Evolutionary conservation across 2,797 vertebrate genomes (phyloP), one percentile per base, ranked within the genome.

Genomic region (Protosalanx chinensis): DNA sequence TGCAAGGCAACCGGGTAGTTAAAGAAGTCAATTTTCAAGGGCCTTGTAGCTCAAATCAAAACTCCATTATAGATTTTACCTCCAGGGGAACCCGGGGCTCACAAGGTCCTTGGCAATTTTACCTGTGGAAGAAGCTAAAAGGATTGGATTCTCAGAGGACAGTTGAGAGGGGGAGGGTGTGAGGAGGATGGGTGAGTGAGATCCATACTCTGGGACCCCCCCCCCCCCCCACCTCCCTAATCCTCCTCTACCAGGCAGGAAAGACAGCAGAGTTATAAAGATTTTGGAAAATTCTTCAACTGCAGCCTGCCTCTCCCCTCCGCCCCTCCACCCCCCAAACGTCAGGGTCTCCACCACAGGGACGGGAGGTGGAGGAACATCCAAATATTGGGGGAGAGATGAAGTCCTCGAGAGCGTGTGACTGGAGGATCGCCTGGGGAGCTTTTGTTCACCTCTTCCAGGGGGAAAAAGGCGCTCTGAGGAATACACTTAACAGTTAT

Each of bases 401-500:
- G 77, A 83, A 58, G 20, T 64, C 74, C 68, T 76, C 72, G 8
- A 32, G 76, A 83, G 80, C 63, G 88, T 1, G 72, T 88, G 90
- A 53, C 81, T 84, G 72, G 86, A 90, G 67, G 83, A 91, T 88
- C 90, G 91, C 90, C 82, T 91, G 89, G 91, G 92, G 82, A 85
- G 78, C 70, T 46, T 68, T 57, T 74, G 63, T 81, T 76, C 70
- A 83, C 86, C 87, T 86, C 79, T 82, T 82, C 87, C 89, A 81
- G 72, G 81, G 81, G 41, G 12, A 27, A 27, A 77, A 83, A 69
- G 69, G 66, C 68, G 91, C 82, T 93, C 93, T 94, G 93, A 92
- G 92, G 93, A 92, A 94, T 93, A 92, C 94, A 95, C 95, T 93
- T 95, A 95, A 94, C 93, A 95, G 94, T 94, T 96, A 95, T 93